phyloP scores from a whole-genome alignment of 2,113 vertebrate genomes.

The Anoura caudifer region DNA sequence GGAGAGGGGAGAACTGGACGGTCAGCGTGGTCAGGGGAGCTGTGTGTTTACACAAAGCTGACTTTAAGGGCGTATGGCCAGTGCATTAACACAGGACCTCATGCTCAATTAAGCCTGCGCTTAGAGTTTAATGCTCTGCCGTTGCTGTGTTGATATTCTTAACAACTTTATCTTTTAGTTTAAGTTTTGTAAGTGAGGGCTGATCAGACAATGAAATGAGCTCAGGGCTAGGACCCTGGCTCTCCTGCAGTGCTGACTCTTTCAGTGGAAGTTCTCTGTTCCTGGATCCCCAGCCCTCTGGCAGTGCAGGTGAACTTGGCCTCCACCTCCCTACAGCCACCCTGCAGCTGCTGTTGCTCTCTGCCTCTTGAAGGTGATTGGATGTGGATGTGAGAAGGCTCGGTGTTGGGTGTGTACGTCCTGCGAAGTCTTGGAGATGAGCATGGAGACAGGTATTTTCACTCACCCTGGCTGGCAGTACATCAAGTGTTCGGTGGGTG shows the following conservation, averaged over 20 bases:
- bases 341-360: neutral
- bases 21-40: neutral
- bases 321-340: neutral
- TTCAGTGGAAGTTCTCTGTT: neutral
- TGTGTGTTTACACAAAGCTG: neutral
- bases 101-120: neutral
- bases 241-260: neutral
- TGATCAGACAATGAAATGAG: neutral
- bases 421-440: neutral
- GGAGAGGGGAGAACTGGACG: neutral
- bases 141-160: neutral
- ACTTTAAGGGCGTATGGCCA: neutral
- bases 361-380: neutral
- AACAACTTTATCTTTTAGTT: neutral
- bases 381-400: fast-evolving
- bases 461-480: neutral
- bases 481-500: neutral
- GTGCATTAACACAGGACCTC: neutral
- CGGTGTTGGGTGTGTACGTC: neutral
- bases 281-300: neutral
- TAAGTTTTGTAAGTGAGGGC: neutral
- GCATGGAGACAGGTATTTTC: neutral
- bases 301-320: fast-evolving
- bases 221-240: neutral
- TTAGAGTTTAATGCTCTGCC: neutral